Evolutionary conservation across 2,888 invertebrate species (phyloP), one percentile per base, ranked within the genome.

Genomic region (Drosophila fungiperda): DNA sequence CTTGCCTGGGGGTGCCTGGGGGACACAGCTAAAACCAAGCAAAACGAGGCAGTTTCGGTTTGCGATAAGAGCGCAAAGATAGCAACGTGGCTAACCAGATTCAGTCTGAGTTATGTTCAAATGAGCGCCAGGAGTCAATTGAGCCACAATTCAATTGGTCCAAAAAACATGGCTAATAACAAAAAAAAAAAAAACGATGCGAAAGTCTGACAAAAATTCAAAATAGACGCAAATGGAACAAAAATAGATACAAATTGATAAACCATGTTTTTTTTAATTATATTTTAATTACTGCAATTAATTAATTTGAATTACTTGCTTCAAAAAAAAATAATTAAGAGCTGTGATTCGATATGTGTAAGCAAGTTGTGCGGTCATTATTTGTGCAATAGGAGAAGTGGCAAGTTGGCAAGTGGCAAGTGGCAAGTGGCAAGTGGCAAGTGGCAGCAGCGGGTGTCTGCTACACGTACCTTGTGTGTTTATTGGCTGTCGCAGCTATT

Each of bases 401-500:
- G 23, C 45, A 15, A 15, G 45, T 29, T 20, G 12, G 20, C 20
- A 7, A 45, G 45, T 45, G 45, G 45, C 20, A 7, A 45, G 45
- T 45, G 45, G 45, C 20, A 20, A 45, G 45, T 45, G 20, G 20
- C 45, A 15, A 12, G 45, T 23, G 12, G 23, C 23, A 23, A 45
- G 45, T 45, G 45, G 45, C 23, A 45, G 23, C 45, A 45, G 23
- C 45, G 45, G 75, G 79, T 62, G 76, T 64, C 60, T 57, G 29
- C 29, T 29, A 29, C 29, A 29, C 29, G 29, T 29, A 29, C 5
- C 29, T 29, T 29, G 29, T 29, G 68, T 74, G 66, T 69, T 70
- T 79, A 69, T 67, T 58, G 49, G 66, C 50, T 74, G 60, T 75
- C 76, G 50, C 66, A 61, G 48, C 66, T 64, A 61, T 62, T 78